Evolutionary conservation across 2,888 invertebrate genomes (phyloP), one percentile per base, ranked within the genome.

Genomic region (Erebia ligea): DNA sequence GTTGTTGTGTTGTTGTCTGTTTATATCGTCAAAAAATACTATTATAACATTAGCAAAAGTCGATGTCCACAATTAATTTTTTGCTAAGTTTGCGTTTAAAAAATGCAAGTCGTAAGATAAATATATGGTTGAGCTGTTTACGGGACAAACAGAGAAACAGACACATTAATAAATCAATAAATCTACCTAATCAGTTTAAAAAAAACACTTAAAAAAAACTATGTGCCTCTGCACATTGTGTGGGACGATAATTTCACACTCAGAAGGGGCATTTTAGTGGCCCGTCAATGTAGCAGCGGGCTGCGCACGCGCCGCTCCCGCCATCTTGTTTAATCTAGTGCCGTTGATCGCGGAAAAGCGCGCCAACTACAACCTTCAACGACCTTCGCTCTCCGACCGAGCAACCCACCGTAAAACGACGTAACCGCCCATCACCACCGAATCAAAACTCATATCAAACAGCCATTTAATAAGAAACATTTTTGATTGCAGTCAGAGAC

Each of bases 361-460:
- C 88, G 90, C 90, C 92, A 92, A 91, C 91, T 92, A 92, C 92
- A 92, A 91, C 92, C 92, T 92, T 93, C 92, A 92, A 92, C 92
- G 92, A 93, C 92, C 92, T 93, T 93, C 92, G 92, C 91, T 92
- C 92, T 88, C 87, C 91, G 87, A 89, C 90, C 90, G 88, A 82
- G 80, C 83, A 80, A 80, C 81, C 82, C 81, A 82, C 78, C 79
- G 79, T 78, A 76, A 76, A 86, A 85, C 73, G 78, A 65, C 70
- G 68, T 50, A 77, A 76, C 68, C 68, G 50, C 70, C 58, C 75
- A 73, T 10, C 45, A 17, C 59, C 15, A 17, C 19, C 50, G 67
- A 72, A 63, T 57, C 65, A 70, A 68, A 63, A 73, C 75, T 74
- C 52, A 11, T 61, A 57, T 62, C 69, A 75, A 72, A 67, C 4